Base-by-base conservation (phyloP, 1,140 invertebrate species). In the Lutraria rhynchaena region DNA sequence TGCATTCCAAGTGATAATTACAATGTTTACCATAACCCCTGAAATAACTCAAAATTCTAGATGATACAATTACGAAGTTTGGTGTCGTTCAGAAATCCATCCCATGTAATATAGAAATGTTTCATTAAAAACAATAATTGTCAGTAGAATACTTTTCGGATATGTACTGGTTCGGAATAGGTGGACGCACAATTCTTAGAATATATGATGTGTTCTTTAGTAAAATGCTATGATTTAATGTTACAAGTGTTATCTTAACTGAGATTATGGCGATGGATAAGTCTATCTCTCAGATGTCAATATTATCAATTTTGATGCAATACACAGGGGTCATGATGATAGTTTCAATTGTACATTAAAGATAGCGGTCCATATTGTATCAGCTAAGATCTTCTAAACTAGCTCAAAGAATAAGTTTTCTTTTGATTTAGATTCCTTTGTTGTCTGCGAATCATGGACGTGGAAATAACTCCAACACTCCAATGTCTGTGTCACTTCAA, bases 381-480 rank as follows among this genome's bases (percentile, higher is more conserved):
- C 5, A 53, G 5, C 5, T 19, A 53, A 22, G 29, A 27, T 58
- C 11, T 58, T 22, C 24, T 58, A 27, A n/a, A 29, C 27, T 58
- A 27, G 4, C 51, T 53, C 7, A 7, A 11, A n/a, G 51, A 53
- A 53, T 24, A 13, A 27, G 24, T 11, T 13, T 22, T 63, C 35
- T 63, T n/a, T 35, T 41, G 15, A 41, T 60, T 15, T 15, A 63
- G 60, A 63, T 63, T 22, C 60, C 60, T 22, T 41, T 41, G 15
- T 22, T 37, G 15, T 63, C 60, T 1, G 35, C 60, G 22, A 63
- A 19, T 22, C 37, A 19, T 19, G 15, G 60, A 3, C 5, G 60
- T 22, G 37, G 37, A 22, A 63, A 63, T 22, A 63, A 35, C 24
- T 5, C 15, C 9, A 57, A 37, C 33, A 27, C 24, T 7, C 53